Base-by-base conservation (phyloP, 2,888 invertebrate genomes). In the Drosophila paranaensis region DNA sequence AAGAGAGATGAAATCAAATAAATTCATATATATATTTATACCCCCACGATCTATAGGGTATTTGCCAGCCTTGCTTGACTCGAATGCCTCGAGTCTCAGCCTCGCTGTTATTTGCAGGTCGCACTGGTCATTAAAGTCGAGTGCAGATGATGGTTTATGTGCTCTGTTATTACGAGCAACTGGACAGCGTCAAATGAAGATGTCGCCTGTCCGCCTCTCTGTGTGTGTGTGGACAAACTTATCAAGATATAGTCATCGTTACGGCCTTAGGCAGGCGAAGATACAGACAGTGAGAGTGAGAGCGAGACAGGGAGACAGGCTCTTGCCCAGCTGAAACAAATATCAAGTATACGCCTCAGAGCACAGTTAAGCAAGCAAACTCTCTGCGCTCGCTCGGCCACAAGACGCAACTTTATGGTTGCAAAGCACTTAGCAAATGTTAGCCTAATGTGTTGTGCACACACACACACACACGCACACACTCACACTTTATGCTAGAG, bases 131-230 rank as follows among this genome's bases (percentile, higher is more conserved):
- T 76, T 76, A 70, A 64, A 65, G 71, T 56, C 58, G 55, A 75
- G 79, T 70, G 76, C 64, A 75, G 61, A 77, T 79, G 64, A 79
- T 79, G 77, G 35, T 61, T 75, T 58, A 75, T 76, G 70, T 20
- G 71, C 14, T 40, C 33, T 33, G 37, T 58, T 69, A 51, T 56
- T 51, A 40, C 51, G 40, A 51, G 43, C 25, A 40, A 46, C 61
- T 35, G 50, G 60, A 46, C 40, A 20, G 27, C 56, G 16, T 37
- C 60, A 76, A 70, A 77, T 79, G 71, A 77, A 77, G 62, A 55
- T 62, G 61, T 79, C 60, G 33, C 35, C 57, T 48, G 69, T 55
- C 69, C 33, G 33, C 40, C 39, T 37, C 20, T 20, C 20, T 20
- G 20, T 20, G 20, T 42, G 51, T 40, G 48, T 42, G 60, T 63